Conservation (phyloP, 2,888 invertebrate species). For the Tachina lurida region DNA sequence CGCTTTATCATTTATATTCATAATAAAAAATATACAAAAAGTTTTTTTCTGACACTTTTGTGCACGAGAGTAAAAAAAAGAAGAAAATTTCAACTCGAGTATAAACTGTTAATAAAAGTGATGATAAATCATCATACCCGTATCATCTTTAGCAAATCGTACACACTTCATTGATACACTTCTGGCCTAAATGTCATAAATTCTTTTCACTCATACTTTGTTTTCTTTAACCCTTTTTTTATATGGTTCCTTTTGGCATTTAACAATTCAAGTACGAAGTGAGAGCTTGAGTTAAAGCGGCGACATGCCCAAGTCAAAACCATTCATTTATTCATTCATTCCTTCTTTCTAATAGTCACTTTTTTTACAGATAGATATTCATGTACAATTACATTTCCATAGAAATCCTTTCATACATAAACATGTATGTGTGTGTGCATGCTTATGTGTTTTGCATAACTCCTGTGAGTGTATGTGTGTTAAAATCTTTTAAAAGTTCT, state of each 20-base stretch:
- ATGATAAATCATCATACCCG: conserved; percentile 66
- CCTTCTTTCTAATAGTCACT: conserved; percentile 46
- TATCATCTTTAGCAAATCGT: conserved; percentile 67
- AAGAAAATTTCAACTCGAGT: conserved; percentile 31
- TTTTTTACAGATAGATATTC: neutral
- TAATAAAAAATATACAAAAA: neutral
- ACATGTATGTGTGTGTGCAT: neutral
- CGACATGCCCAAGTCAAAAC: conserved; percentile 68
- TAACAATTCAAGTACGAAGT: conserved; percentile 45
- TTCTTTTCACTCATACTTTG: conserved; percentile 37
- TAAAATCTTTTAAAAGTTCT: conserved; percentile 39
- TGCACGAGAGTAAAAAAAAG: conserved; percentile 20
- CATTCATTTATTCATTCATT: conserved; percentile 56
- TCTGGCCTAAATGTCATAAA: conserved; percentile 72
- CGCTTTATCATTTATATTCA: conserved; percentile 36
- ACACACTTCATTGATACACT: conserved; percentile 73
- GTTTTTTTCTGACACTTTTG: conserved; percentile 28
- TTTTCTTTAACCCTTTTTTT: conserved; percentile 13
- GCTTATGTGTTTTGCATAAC: neutral
- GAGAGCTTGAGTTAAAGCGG: conserved; percentile 60
- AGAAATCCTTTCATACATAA: conserved; percentile 1
- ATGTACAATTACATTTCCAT: neutral
- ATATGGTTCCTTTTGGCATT: conserved; percentile 26
- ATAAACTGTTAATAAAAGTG: conserved; percentile 62
- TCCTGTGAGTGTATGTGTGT: neutral